Evolutionary conservation across 2,888 invertebrate genomes (phyloP).

Genomic region (Sturmia bella): DNA sequence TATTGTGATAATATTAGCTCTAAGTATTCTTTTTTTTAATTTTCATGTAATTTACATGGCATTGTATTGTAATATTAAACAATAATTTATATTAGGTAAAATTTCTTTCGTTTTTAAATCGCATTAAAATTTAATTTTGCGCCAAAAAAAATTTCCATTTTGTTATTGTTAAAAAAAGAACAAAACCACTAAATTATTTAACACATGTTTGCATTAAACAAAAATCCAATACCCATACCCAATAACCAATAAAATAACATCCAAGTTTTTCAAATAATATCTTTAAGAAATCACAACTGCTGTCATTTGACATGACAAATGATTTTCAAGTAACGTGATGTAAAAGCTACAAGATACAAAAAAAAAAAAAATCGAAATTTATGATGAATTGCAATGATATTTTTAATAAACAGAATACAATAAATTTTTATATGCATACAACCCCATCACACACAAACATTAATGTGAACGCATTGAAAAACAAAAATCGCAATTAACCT

Average conservation of each 20-base stretch:
- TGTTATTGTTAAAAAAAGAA: slow-evolving; percentile 9
- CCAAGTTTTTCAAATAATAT: slow-evolving; percentile 12
- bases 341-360: slow-evolving; percentile 21
- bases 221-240: not conserved
- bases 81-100: no score
- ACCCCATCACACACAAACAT: slow-evolving; percentile 11
- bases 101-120: no score
- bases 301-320: slow-evolving; percentile 44
- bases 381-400: slow-evolving; percentile 45
- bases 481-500: slow-evolving; percentile 52
- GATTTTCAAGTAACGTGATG: not conserved
- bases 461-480: not conserved
- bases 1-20: no score
- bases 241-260: slow-evolving; percentile 1
- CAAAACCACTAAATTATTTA: not conserved
- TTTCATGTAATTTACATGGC: no score
- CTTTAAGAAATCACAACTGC: slow-evolving; percentile 17
- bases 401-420: slow-evolving; percentile 15
- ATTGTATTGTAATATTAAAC: no score
- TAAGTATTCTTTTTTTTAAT: no score
- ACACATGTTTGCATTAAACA: slow-evolving; percentile 43
- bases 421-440: slow-evolving; percentile 5
- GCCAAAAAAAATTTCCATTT: slow-evolving; percentile 16
- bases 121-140: no score
- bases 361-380: slow-evolving; percentile 4